Conservation (phyloP, 2,797 vertebrate genomes). For the Bovichtus diacanthus region DNA sequence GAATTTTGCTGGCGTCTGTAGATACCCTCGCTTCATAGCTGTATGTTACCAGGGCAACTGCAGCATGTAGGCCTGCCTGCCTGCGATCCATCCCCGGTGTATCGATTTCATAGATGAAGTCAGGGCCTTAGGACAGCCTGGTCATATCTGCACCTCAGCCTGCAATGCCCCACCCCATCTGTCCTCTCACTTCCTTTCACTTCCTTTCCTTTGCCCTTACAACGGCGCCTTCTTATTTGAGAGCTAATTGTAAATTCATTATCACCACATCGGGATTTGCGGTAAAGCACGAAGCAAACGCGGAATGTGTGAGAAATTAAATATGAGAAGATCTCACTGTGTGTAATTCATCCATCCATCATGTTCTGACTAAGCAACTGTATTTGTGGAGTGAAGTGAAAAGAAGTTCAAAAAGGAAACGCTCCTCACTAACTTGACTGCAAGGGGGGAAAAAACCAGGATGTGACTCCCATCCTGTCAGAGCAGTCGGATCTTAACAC, state of each 20-base stretch:
- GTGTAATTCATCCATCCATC: slow-evolving; percentile 36
- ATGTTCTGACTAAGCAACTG: slow-evolving; percentile 35
- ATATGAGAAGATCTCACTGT: slow-evolving; percentile 37
- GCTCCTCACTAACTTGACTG: slow-evolving; percentile 30
- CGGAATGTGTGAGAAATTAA: slow-evolving; percentile 58
- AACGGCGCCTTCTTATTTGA: slow-evolving; percentile 5
- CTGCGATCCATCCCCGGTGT: slow-evolving; percentile 48
- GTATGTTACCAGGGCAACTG: slow-evolving; percentile 86
- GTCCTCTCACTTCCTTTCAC: slow-evolving; percentile 6
- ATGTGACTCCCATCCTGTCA: slow-evolving; percentile 73
- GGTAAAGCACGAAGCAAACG: slow-evolving; percentile 32
- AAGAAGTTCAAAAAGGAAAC: slow-evolving; percentile 66
- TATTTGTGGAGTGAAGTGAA: slow-evolving; percentile 40
- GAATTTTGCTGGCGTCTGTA: slow-evolving; percentile 52
- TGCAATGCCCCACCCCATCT: slow-evolving; percentile 21
- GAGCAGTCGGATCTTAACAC: slow-evolving; percentile 17
- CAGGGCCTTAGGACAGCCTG: slow-evolving; percentile 53
- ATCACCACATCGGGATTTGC: slow-evolving; percentile 43
- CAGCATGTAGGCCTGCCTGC: slow-evolving; percentile 69
- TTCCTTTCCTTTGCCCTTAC: slow-evolving; percentile 19
- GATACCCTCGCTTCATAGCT: slow-evolving; percentile 61
- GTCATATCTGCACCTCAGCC: slow-evolving; percentile 51
- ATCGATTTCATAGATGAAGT: slow-evolving; percentile 51
- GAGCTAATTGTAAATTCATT: slow-evolving; percentile 51
- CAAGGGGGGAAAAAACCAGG: slow-evolving; percentile 47